Evolutionary conservation across 2,113 vertebrate species (phyloP), one percentile per base, ranked within the genome.

Genomic region (Hiodon alosoides): DNA sequence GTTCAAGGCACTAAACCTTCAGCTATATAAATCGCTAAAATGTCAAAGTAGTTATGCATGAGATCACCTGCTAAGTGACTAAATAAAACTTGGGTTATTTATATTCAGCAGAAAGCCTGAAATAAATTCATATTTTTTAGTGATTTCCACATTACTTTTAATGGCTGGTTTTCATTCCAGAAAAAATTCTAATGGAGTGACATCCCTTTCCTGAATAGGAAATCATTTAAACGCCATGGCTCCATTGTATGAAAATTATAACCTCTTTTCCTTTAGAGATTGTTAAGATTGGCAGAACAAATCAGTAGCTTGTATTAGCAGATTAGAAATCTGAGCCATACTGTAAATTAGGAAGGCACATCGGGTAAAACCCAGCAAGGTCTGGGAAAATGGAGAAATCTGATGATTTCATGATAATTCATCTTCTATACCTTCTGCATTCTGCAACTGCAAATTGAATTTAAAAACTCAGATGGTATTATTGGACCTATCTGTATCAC

Each of bases 401-500:
- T 31, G 31, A 31, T 31, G 31, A 31, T 31, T 31, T 31, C 31
- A 64, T 13, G 14, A 64, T 4, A 17, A 16, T 31, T 77, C 67
- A 53, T 69, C 77, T 52, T 4, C 50, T 64, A 59, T 61, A 66
- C 31, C 70, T 7, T 16, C 57, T 69, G 13, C 60, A 6, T 50
- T 68, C 47, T 46, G 13, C 46, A 53, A 57, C 11, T 79, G 81
- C 66, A 62, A 68, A 81, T 53, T 7, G 80, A 82, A 79, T 80
- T 82, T 81, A 80, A 73, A 77, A 64, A 78, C 59, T 58, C 74
- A 51, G 67, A 50, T 48, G 16, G 52, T 76, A 69, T 61, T 72
- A 83, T 80, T 7, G 77, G 77, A 80, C 55, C 65, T 50, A 78
- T 47, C 14, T 65, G 5, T 60, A 10, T 71, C 73, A 81, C 75